Conservation (phyloP, 2,888 invertebrate species). For the Ormyrus thymus region DNA sequence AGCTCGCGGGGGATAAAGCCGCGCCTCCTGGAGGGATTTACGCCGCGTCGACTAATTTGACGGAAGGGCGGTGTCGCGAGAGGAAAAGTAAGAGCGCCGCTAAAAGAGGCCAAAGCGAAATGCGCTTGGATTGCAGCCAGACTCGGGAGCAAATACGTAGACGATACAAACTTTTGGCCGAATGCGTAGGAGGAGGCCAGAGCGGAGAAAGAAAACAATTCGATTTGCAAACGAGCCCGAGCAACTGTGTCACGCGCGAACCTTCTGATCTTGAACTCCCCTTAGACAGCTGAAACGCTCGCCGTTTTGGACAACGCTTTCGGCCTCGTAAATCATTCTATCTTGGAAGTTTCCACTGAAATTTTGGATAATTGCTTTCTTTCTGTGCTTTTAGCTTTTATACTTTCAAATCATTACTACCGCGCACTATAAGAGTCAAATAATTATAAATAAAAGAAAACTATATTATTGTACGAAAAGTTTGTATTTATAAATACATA, state of each 20-base stretch:
- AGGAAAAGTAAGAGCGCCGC: conserved; percentile 15
- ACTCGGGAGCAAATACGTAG: background rate
- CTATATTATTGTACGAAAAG: too few species aligned
- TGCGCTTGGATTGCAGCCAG: conserved; percentile 8
- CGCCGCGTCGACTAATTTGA: conserved; percentile 56
- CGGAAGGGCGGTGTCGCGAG: conserved; percentile 1
- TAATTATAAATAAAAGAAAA: too few species aligned
- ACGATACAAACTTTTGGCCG: conserved; percentile 26
- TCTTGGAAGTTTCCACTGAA: background rate
- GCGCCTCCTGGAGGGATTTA: conserved; percentile 55
- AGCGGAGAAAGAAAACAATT: conserved; percentile 26
- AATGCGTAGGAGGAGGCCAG: background rate
- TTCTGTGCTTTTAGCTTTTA: too few species aligned
- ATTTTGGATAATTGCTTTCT: too few species aligned
- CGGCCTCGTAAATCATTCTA: conserved; percentile 23
- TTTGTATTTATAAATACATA: too few species aligned
- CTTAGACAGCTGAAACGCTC: background rate
- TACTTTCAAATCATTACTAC: too few species aligned
- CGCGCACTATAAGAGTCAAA: too few species aligned
- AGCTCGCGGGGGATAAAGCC: conserved; percentile 36
- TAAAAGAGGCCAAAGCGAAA: background rate
- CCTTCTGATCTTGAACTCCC: conserved; percentile 50
- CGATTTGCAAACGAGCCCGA: conserved; percentile 11
- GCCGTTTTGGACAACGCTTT: background rate
- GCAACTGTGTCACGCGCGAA: conserved; percentile 39